These are phyloP conservation scores for Lordiphosa mommai DNA, from an alignment of 1,140 invertebrate species.

Conservation along the genomic window DNA sequence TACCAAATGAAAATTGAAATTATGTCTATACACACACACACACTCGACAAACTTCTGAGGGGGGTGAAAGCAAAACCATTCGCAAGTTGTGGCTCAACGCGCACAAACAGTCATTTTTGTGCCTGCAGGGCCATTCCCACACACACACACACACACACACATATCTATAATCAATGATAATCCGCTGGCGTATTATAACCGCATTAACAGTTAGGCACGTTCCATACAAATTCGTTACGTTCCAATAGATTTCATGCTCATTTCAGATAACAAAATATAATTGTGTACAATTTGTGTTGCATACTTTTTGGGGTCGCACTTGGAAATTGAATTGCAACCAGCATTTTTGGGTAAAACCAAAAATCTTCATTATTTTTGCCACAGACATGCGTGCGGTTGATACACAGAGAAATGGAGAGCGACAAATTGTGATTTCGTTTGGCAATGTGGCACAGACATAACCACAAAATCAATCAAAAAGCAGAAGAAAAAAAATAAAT, in stretches of 20 bases:
- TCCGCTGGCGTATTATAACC: conserved; percentile 75
- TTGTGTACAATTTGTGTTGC: conserved; percentile 65
- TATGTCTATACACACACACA: conserved; percentile 52
- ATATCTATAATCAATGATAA: conserved; percentile 74
- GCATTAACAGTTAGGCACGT: conserved; percentile 77
- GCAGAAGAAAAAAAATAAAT: conserved; percentile 15
- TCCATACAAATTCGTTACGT: conserved; percentile 72
- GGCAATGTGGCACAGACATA: conserved; percentile 13
- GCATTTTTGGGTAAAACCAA: conserved; percentile 23
- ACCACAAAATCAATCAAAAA: conserved; percentile 69
- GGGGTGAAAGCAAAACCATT: conserved; percentile 8
- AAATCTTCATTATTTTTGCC: conserved; percentile 67
- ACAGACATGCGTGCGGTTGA: conserved; percentile 41
- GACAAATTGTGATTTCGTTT: conserved; percentile 10
- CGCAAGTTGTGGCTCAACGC: conserved; percentile 34
- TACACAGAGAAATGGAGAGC: conserved; percentile 2
- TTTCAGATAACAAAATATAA: conserved; percentile 70
- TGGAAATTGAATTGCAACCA: conserved; percentile 64
- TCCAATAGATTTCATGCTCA: conserved; percentile 70
- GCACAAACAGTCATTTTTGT: conserved; percentile 58
- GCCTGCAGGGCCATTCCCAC: conserved; percentile 25
- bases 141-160: conserved; percentile 14
- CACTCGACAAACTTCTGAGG: conserved; percentile 54
- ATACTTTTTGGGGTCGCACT: conserved; percentile 3
- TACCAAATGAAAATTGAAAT: conserved; percentile 76